These are phyloP conservation scores for Micromys minutus DNA, from an alignment of 2,113 vertebrate species.

Conservation along the genomic window DNA sequence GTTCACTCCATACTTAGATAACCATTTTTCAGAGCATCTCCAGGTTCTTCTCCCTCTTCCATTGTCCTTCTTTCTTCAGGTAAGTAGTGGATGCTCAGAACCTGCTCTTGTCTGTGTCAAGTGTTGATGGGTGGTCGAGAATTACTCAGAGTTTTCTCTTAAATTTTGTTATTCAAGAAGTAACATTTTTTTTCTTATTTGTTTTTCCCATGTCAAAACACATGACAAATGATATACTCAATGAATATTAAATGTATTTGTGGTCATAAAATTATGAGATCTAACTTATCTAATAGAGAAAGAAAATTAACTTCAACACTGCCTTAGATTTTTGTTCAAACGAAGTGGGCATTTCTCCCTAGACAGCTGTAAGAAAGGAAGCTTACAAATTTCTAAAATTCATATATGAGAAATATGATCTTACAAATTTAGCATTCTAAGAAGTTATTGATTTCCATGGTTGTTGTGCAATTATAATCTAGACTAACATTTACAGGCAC, in stretches of 20 bases:
- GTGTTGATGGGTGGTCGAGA: not conserved
- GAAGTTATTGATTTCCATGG: not conserved
- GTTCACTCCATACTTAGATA: not conserved
- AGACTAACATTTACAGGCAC: not conserved
- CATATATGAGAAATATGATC: not conserved
- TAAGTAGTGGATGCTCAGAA: not conserved
- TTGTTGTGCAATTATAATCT: slow-evolving; percentile 7
- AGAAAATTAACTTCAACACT: slow-evolving; percentile 46
- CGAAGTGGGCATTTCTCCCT: not conserved
- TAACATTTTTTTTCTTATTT: slow-evolving; percentile 7
- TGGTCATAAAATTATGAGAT: slow-evolving; percentile 14
- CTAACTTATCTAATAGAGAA: not conserved
- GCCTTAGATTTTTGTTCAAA: slow-evolving; percentile 35
- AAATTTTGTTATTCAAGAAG: slow-evolving; percentile 10
- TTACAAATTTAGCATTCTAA: not conserved
- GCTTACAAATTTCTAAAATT: slow-evolving; percentile 28
- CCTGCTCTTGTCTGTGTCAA: not conserved
- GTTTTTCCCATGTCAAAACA: not conserved
- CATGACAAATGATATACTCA: not conserved
- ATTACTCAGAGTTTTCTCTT: slow-evolving; percentile 30
- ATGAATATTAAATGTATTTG: slow-evolving; percentile 19
- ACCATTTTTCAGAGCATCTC: slow-evolving; percentile 37
- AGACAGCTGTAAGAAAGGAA: slow-evolving; percentile 12
- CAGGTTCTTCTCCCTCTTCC: not conserved
- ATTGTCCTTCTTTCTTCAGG: not conserved